Evolutionary conservation across 2,888 invertebrate species (phyloP).

Genomic region (Caenorhabditis parvicauda): DNA sequence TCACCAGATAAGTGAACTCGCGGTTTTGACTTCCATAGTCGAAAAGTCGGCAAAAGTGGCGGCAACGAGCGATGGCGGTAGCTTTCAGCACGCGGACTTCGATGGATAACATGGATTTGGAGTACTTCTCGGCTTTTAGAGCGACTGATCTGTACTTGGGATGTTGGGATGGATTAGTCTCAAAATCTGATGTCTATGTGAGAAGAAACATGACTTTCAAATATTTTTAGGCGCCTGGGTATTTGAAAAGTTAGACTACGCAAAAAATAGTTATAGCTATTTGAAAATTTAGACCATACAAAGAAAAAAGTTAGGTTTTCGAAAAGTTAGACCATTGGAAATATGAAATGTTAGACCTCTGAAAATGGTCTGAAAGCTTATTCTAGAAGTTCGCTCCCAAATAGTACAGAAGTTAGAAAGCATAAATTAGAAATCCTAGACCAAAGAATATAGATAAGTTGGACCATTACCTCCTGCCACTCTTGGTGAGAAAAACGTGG

Average conservation of each 20-base stretch:
- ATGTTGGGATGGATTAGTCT: neutral
- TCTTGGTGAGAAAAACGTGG: constrained; percentile 21
- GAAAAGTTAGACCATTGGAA: too few relatives aligned
- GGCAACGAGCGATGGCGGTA: constrained; percentile 14
- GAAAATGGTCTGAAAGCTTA: too few relatives aligned
- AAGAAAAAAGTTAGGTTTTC: too few relatives aligned
- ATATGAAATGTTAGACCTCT: too few relatives aligned
- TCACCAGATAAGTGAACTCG: constrained; percentile 48
- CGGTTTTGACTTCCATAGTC: constrained; percentile 21
- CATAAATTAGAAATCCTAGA: too few relatives aligned
- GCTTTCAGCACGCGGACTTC: constrained; percentile 27
- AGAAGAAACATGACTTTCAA: neutral
- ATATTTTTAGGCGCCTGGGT: neutral
- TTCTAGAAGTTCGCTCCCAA: too few relatives aligned
- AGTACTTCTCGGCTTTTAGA: constrained; percentile 23
- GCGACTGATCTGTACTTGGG: constrained; percentile 15
- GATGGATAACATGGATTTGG: constrained; percentile 27
- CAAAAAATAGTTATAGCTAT: neutral
- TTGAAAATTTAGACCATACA: too few relatives aligned
- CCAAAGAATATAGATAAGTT: neutral
- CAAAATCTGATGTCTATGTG: neutral
- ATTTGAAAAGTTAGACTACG: neutral
- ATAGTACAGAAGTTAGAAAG: too few relatives aligned
- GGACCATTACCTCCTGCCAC: constrained; percentile 4
- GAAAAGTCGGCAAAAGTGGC: constrained; percentile 35